phyloP scores from a whole-genome alignment of 2,888 invertebrate genomes.

The Drosophila barbarae region DNA sequence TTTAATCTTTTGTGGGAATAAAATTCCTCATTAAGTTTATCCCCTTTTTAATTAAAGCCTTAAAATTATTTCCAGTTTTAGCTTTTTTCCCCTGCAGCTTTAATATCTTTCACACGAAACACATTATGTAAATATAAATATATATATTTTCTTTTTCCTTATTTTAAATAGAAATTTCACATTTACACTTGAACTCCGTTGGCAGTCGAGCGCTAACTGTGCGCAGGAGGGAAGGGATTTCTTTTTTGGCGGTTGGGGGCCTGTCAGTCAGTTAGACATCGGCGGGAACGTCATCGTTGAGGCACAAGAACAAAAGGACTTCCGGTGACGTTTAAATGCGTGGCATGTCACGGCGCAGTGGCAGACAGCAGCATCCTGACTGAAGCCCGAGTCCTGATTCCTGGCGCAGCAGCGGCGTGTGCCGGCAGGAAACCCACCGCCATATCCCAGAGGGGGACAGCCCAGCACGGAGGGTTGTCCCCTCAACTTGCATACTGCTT shows the following conservation, averaged over 20 bases:
- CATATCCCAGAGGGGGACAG: constrained; percentile 45
- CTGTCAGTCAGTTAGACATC: constrained; percentile 40
- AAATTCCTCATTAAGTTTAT: too few relatives aligned
- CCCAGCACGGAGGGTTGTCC: constrained; percentile 22
- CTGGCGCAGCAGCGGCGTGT: constrained; percentile 36
- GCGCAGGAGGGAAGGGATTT: constrained; percentile 3
- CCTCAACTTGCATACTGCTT: constrained; percentile 19
- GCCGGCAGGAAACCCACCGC: constrained; percentile 58
- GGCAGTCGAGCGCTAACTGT: constrained; percentile 25
- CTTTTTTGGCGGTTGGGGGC: constrained; percentile 2
- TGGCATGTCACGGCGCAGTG: constrained; percentile 69
- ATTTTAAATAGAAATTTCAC: constrained; percentile 34
- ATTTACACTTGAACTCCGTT: constrained; percentile 57
- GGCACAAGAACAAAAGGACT: constrained; percentile 72
- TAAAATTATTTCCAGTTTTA: background rate
- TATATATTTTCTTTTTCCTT: constrained; percentile 7
- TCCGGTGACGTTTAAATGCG: constrained; percentile 76
- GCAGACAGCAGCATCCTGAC: constrained; percentile 70
- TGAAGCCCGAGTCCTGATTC: constrained; percentile 20
- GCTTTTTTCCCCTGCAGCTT: background rate
- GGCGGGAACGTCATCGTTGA: constrained; percentile 44
- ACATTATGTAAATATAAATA: background rate
- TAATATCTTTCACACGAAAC: background rate
- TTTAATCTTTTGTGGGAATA: background rate
- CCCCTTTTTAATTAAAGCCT: too few relatives aligned